These are phyloP conservation scores for Lagorchestes hirsutus DNA, from an alignment of 2,797 vertebrate species.

Conservation along the genomic window DNA sequence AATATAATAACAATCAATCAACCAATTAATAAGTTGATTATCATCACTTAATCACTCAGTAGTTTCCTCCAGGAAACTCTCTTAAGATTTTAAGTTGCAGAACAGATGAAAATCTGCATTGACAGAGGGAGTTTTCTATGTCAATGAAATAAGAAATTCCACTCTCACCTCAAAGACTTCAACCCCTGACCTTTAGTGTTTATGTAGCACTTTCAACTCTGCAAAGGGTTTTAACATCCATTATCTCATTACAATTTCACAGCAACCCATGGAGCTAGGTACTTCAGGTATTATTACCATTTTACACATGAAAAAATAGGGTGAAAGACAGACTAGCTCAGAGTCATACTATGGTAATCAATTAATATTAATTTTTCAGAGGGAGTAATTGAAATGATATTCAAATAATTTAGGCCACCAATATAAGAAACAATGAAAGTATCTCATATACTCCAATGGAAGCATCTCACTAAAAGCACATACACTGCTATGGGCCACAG, in stretches of 20 bases:
- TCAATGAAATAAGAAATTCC: neutral
- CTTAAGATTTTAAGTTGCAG: neutral
- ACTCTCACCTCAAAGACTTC: neutral
- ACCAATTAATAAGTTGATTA: neutral
- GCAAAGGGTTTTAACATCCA: neutral
- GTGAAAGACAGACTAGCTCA: no score
- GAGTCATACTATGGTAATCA: neutral
- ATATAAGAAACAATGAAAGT: conserved; percentile 14
- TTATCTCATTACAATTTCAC: neutral
- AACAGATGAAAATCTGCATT: neutral
- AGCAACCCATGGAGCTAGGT: neutral
- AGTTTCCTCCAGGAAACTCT: neutral
- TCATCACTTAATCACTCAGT: neutral
- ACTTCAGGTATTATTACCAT: neutral
- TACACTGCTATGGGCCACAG: neutral
- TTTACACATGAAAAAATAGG: neutral
- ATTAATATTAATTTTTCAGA: neutral
- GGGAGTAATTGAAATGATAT: neutral
- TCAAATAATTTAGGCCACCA: neutral
- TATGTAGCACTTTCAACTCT: neutral
- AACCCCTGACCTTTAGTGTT: neutral
- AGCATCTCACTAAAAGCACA: neutral
- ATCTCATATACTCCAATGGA: conserved; percentile 14
- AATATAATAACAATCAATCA: neutral
- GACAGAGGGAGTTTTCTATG: neutral